These are phyloP conservation scores for Eupeodes corollae DNA, from an alignment of 1,140 invertebrate genomes.

Conservation along the genomic window DNA sequence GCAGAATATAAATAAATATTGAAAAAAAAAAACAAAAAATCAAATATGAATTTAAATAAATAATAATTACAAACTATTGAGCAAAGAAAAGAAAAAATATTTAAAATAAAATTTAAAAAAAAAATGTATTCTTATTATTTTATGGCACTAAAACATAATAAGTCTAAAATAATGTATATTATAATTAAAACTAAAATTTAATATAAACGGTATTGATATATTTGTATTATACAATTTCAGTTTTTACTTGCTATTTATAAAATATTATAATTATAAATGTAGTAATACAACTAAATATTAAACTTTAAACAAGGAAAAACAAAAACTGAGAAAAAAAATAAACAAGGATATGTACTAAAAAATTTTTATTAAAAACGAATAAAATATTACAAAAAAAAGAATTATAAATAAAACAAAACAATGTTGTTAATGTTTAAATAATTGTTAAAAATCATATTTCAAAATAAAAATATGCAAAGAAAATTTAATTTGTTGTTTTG, in stretches of 20 bases:
- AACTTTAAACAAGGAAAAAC: constrained; percentile 1
- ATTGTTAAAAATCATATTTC: constrained; percentile 13
- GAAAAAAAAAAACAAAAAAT: constrained; percentile 17
- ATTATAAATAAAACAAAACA: constrained; percentile 5
- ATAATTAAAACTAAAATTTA: not conserved
- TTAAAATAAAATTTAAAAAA: constrained; percentile 11
- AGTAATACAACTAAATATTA: constrained; percentile 5
- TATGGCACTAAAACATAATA: constrained; percentile 4
- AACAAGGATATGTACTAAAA: not conserved
- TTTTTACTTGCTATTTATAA: constrained; percentile 31
- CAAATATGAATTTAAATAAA: constrained; percentile 11
- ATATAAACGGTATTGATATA: too few relatives aligned
- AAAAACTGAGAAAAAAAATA: not conserved
- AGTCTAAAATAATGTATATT: constrained; percentile 18
- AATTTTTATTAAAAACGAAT: constrained; percentile 3
- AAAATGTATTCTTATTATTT: constrained; percentile 2
- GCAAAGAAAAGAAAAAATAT: constrained; percentile 10
- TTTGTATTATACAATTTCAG: constrained; percentile 11
- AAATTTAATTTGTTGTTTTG: not conserved
- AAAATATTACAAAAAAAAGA: constrained; percentile 1
- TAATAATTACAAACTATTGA: constrained; percentile 23
- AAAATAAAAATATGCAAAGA: constrained; percentile 12
- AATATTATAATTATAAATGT: constrained; percentile 14
- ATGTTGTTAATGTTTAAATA: constrained; percentile 17
- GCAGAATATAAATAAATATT: constrained; percentile 14